phyloP scores from a whole-genome alignment of 2,797 vertebrate species.

The Scarus forsteni region DNA sequence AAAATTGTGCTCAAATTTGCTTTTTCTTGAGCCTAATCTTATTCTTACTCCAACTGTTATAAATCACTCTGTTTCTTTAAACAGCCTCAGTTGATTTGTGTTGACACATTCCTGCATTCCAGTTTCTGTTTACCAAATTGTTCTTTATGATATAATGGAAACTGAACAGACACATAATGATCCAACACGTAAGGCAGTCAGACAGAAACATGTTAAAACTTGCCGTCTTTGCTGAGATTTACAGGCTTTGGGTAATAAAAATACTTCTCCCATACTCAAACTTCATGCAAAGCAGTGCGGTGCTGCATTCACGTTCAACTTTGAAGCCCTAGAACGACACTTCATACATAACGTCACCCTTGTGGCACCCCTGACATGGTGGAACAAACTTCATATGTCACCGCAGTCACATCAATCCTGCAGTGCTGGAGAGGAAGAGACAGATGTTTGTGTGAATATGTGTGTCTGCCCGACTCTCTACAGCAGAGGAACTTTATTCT shows the following conservation, averaged over 20 bases:
- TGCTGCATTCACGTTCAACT: constrained; percentile 7
- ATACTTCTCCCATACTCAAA: constrained; percentile 2
- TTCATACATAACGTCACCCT: constrained; percentile 28
- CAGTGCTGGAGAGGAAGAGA: constrained; percentile 31
- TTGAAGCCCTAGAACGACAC: constrained; percentile 34
- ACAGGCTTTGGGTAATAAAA: constrained; percentile 6
- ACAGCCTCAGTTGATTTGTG: neutral
- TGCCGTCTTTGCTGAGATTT: constrained; percentile 19
- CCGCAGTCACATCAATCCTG: constrained; percentile 58
- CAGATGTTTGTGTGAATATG: constrained; percentile 5
- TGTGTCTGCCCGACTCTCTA: constrained; percentile 9
- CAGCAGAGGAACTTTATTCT: constrained; percentile 17
- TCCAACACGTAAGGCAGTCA: constrained; percentile 3
- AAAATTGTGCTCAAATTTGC: no score
- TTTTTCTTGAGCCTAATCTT: no score
- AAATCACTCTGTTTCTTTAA: neutral
- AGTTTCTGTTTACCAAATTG: neutral
- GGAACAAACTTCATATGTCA: constrained; percentile 64
- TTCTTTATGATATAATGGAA: neutral
- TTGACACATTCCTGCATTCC: neutral
- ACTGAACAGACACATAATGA: constrained; percentile 6
- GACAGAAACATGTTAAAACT: constrained; percentile 29
- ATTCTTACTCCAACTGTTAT: no score
- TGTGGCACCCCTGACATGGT: constrained; percentile 33
- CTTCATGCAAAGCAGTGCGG: constrained; percentile 7